Percentiles rank a stretch among this genome's conserved stretches.
Evolutionary conservation across 2,797 vertebrate genomes (phyloP).

Genomic region (Rhinella marina): DNA sequence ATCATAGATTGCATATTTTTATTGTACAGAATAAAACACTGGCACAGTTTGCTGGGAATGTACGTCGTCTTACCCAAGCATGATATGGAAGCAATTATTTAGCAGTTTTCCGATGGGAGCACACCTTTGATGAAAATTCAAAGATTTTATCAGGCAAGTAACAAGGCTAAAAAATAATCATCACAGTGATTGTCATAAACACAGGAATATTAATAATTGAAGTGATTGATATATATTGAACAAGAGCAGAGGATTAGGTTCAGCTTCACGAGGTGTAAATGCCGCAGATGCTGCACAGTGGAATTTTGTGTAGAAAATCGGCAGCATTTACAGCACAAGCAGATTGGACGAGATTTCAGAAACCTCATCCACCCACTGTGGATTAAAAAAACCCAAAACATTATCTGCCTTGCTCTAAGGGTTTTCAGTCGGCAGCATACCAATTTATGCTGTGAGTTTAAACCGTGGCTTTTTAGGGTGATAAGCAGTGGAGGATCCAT

Average conservation of each 20-base stretch:
- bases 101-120: not conserved
- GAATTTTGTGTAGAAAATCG: no score
- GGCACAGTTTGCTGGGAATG: not conserved
- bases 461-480: no score
- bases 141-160: not conserved
- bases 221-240: not conserved
- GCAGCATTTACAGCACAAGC: no score
- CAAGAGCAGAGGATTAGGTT: not conserved
- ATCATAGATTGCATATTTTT: slow-evolving; percentile 3
- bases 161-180: not conserved
- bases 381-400: no score
- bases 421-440: no score
- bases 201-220: not conserved
- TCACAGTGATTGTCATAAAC: not conserved
- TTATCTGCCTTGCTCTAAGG: no score
- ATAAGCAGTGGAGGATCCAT: no score
- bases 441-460: no score
- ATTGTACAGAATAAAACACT: not conserved
- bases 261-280: no score
- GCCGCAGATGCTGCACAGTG: no score
- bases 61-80: not conserved
- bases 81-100: not conserved
- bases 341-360: no score
- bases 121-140: not conserved
- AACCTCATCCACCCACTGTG: no score